These are phyloP conservation scores for Chamaea fasciata DNA, from an alignment of 2,113 vertebrate species.

Conservation along the genomic window DNA sequence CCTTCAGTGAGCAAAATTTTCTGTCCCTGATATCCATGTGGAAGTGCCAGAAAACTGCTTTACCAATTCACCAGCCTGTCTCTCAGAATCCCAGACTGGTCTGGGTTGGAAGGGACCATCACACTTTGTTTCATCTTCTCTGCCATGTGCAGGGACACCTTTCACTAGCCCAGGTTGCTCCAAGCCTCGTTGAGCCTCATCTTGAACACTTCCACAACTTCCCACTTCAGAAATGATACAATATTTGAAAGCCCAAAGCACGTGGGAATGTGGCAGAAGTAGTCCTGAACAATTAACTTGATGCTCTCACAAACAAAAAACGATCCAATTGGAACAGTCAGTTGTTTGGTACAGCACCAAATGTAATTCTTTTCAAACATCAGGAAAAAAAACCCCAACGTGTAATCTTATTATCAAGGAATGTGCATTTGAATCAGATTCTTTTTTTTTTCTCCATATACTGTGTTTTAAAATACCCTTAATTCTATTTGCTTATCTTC, in stretches of 20 bases:
- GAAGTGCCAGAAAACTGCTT: background rate
- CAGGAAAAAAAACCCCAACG: background rate
- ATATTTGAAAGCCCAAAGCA: background rate
- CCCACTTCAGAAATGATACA: background rate
- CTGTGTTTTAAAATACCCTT: background rate
- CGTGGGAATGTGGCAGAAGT: background rate
- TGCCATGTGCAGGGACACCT: background rate
- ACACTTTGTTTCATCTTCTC: background rate
- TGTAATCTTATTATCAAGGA: background rate
- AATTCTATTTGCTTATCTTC: background rate
- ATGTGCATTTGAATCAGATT: background rate
- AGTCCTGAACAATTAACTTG: background rate
- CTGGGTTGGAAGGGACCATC: background rate
- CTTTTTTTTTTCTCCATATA: background rate
- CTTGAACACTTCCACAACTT: background rate
- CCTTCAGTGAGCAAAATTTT: background rate
- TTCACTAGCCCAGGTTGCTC: background rate
- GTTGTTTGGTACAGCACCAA: background rate
- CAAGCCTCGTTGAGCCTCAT: background rate
- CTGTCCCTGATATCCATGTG: background rate
- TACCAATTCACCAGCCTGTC: background rate
- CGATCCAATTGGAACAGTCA: background rate
- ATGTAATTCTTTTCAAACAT: background rate
- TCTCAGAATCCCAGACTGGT: background rate
- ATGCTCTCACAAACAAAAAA: background rate